Evolutionary conservation across 2,888 invertebrate genomes (phyloP).

Genomic region (Neria commutata): DNA sequence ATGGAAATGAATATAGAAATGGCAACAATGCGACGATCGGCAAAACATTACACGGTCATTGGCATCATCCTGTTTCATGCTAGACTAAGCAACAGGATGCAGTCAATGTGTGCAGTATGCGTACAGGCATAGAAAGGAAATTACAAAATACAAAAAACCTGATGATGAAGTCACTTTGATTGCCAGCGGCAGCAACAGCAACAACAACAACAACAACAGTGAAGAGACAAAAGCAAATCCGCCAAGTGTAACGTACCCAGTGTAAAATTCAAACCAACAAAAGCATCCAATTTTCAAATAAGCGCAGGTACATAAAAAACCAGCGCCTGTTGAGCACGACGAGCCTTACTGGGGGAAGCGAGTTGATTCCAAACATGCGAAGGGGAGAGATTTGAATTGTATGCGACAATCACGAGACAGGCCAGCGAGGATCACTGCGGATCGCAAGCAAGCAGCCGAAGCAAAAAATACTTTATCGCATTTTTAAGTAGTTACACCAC

Average conservation of each 20-base stretch:
- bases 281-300: conserved; percentile 5
- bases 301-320: background rate
- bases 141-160: background rate
- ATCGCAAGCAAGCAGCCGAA: background rate
- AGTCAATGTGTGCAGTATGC: background rate
- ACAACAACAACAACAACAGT: conserved; percentile 27
- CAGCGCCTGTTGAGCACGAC: background rate
- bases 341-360: background rate
- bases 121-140: background rate
- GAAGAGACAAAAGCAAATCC: conserved; percentile 29
- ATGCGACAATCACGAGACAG: no score
- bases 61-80: conserved; percentile 56
- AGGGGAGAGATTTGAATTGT: background rate
- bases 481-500: background rate
- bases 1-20: background rate
- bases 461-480: background rate
- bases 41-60: conserved; percentile 47
- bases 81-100: conserved; percentile 55
- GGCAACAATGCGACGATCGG: conserved; percentile 2
- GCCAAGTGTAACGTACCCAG: conserved; percentile 42
- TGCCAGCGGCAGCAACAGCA: conserved; percentile 14
- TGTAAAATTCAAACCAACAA: background rate
- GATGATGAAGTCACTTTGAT: background rate
- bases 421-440: background rate
- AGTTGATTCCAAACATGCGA: background rate